Conservation (phyloP, 2,888 invertebrate species). For the Bembecia ichneumoniformis region DNA sequence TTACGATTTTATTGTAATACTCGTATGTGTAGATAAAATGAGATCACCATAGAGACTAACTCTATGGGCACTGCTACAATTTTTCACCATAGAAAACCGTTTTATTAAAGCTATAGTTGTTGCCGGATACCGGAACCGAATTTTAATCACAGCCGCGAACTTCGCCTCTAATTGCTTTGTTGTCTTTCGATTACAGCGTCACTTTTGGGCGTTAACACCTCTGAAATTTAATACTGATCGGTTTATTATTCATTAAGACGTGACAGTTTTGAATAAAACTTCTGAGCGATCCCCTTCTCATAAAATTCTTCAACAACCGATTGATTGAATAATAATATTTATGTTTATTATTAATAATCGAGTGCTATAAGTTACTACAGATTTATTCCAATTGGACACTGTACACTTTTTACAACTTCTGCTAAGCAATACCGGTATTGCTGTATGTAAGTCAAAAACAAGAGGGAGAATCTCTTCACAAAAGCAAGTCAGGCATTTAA, state of each 20-base stretch:
- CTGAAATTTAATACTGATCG: background rate
- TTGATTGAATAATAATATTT: too few species aligned
- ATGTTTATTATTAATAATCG: too few species aligned
- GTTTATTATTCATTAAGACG: background rate
- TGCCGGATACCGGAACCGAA: slow-evolving; percentile 12
- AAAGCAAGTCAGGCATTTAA: background rate
- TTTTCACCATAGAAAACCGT: background rate
- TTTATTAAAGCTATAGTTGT: background rate
- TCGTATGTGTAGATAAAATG: too few species aligned
- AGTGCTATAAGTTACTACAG: too few species aligned
- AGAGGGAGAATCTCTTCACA: background rate
- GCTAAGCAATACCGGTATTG: too few species aligned
- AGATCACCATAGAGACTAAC: too few species aligned
- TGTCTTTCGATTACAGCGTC: slow-evolving; percentile 6
- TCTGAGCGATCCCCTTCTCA: background rate
- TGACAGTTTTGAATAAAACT: slow-evolving; percentile 1
- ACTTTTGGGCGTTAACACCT: slow-evolving; percentile 2
- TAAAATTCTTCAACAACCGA: too few species aligned
- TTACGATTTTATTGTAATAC: too few species aligned
- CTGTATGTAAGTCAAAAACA: background rate
- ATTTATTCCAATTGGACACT: too few species aligned
- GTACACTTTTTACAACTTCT: too few species aligned
- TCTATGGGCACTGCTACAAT: too few species aligned
- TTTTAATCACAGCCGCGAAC: slow-evolving; percentile 21
- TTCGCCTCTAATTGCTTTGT: slow-evolving; percentile 13